phyloP scores from a whole-genome alignment of 2,113 vertebrate genomes.

The Nestor notabilis region DNA sequence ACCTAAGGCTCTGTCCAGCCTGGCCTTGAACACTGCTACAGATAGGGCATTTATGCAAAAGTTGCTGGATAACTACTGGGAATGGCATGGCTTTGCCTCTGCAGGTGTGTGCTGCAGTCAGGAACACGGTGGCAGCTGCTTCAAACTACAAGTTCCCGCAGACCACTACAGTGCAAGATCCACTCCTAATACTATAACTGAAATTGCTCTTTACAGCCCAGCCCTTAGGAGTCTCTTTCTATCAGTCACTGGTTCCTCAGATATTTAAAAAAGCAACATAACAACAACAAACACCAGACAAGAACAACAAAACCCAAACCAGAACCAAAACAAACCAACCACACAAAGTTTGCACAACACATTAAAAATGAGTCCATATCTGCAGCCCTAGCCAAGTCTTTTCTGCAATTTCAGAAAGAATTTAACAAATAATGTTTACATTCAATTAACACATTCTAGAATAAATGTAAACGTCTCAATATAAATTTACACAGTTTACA shows the following conservation, averaged over 20 bases:
- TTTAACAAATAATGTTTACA: background rate
- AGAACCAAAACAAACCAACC: background rate
- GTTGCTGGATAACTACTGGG: background rate
- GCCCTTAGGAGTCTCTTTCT: background rate
- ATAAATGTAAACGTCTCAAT: background rate
- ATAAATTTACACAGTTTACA: background rate
- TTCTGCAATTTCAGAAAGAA: background rate
- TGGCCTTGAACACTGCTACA: background rate
- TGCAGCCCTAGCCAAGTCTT: background rate
- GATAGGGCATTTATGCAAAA: background rate
- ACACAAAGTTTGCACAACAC: background rate
- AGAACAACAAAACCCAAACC: background rate
- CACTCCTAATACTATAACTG: accelerated
- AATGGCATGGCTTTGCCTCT: background rate
- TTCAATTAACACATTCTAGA: background rate
- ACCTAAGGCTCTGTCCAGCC: background rate
- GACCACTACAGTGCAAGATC: background rate
- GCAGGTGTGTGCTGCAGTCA: background rate
- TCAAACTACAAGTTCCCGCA: background rate
- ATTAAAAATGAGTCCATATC: background rate
- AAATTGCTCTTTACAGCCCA: background rate
- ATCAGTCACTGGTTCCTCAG: background rate
- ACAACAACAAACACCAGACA: background rate
- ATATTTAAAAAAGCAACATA: background rate
- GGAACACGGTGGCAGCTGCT: background rate